Evolutionary conservation across 2,888 invertebrate genomes (phyloP).

Genomic region (Lasioglossum marginatum): DNA sequence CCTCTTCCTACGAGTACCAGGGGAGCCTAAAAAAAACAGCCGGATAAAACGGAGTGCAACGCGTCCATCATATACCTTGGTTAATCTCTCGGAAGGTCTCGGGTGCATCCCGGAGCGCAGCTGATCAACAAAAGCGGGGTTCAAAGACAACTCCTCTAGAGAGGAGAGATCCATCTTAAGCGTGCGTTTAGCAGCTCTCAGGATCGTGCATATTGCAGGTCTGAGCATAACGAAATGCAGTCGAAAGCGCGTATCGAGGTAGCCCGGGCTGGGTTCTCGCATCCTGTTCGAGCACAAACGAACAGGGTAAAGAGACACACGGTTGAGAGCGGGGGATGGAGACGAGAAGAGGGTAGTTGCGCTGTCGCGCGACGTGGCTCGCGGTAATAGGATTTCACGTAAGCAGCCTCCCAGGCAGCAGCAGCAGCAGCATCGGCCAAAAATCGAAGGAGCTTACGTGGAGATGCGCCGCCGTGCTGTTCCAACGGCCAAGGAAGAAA

Average conservation of each 20-base stretch:
- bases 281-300: constrained; percentile 31
- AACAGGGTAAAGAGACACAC: neutral
- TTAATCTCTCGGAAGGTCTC: neutral
- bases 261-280: neutral
- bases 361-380: constrained; percentile 68
- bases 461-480: constrained; percentile 57
- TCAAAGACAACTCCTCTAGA: neutral
- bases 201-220: neutral
- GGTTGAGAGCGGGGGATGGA: neutral
- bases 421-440: constrained; percentile 64
- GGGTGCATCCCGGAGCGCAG: neutral
- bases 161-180: neutral
- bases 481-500: constrained; percentile 26
- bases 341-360: constrained; percentile 39
- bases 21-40: too few species aligned
- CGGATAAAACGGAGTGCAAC: too few species aligned
- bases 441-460: constrained; percentile 79
- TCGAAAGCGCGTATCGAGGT: constrained; percentile 23
- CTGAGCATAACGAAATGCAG: neutral
- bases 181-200: neutral
- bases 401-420: constrained; percentile 77
- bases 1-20: too few species aligned
- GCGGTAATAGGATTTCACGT: constrained; percentile 78
- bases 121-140: neutral
- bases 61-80: neutral